These are phyloP conservation scores for Gadopsis bispinosus DNA, from an alignment of 2,797 vertebrate genomes.

Conservation along the genomic window DNA sequence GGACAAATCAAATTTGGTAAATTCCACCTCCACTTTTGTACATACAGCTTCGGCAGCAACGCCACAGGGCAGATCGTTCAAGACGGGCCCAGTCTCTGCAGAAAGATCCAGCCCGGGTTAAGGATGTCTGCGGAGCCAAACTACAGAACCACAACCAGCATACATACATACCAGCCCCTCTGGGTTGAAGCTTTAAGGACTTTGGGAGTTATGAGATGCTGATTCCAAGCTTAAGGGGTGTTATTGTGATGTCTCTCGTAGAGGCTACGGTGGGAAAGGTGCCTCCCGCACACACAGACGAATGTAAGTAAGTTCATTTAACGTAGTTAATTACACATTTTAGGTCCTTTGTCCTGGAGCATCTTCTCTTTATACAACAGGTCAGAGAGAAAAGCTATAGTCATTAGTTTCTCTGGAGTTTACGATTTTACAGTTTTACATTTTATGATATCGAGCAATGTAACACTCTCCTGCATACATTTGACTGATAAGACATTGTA, in stretches of 20 bases:
- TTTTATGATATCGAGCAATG: neutral
- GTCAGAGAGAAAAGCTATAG: neutral
- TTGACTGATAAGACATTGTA: neutral
- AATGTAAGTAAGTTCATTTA: neutral
- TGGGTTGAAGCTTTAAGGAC: slow-evolving; percentile 48
- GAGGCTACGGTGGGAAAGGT: slow-evolving; percentile 54
- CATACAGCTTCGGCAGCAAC: neutral
- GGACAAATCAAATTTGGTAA: slow-evolving; percentile 51
- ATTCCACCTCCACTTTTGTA: slow-evolving; percentile 29
- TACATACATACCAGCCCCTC: slow-evolving; percentile 33
- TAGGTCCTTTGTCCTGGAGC: neutral
- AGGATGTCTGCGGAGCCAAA: slow-evolving; percentile 37
- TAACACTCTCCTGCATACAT: neutral
- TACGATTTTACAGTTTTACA: neutral
- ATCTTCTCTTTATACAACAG: neutral
- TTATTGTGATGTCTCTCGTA: slow-evolving; percentile 42
- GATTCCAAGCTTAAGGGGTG: slow-evolving; percentile 40
- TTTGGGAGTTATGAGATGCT: slow-evolving; percentile 54
- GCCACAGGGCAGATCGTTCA: slow-evolving; percentile 34
- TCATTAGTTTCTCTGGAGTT: neutral
- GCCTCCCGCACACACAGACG: slow-evolving; percentile 9
- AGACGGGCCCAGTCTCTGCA: slow-evolving; percentile 23
- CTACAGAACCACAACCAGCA: slow-evolving; percentile 36
- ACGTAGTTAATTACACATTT: neutral
- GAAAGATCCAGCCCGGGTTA: slow-evolving; percentile 31